Evolutionary conservation across 37 sponge, comb jelly and placozoan genomes (phyloP).

Genomic region (Corticium candelabrum): DNA sequence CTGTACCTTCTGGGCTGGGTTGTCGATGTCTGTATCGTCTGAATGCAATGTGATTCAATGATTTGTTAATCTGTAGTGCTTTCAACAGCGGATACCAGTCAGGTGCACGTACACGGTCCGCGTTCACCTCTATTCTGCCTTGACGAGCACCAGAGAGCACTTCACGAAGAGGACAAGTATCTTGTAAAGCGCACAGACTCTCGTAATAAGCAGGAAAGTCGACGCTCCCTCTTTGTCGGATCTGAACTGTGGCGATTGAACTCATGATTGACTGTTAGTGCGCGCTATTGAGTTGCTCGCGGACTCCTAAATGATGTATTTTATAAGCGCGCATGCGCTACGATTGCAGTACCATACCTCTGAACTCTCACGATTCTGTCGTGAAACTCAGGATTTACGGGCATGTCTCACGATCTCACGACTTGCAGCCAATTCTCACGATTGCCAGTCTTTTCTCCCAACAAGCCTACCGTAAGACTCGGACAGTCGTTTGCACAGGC

Average conservation of each 20-base stretch:
- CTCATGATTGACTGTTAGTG: no score
- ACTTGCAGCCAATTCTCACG: no score
- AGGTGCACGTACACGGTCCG: conserved; percentile 26
- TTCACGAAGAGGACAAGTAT: conserved; percentile 34
- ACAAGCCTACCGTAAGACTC: no score
- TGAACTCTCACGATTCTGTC: no score
- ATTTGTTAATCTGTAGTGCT: conserved; percentile 52
- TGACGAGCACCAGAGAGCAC: conserved; percentile 27
- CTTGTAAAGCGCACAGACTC: conserved; percentile 60
- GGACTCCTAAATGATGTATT: no score
- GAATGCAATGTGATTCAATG: conserved; percentile 26
- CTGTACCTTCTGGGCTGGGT: not conserved
- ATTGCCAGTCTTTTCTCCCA: no score
- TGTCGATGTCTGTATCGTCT: not conserved
- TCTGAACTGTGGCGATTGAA: conserved; percentile 13
- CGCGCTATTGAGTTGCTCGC: no score
- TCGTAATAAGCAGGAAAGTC: conserved; percentile 66
- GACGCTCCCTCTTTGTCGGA: conserved; percentile 28
- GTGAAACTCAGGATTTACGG: no score
- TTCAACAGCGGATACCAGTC: conserved; percentile 60
- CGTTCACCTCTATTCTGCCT: conserved; percentile 31
- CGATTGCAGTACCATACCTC: no score
- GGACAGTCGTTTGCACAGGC: no score
- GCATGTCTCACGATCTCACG: no score
- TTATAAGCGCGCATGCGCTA: no score